phyloP scores from a whole-genome alignment of 2,888 invertebrate genomes.

The Poecilus cupreus region DNA sequence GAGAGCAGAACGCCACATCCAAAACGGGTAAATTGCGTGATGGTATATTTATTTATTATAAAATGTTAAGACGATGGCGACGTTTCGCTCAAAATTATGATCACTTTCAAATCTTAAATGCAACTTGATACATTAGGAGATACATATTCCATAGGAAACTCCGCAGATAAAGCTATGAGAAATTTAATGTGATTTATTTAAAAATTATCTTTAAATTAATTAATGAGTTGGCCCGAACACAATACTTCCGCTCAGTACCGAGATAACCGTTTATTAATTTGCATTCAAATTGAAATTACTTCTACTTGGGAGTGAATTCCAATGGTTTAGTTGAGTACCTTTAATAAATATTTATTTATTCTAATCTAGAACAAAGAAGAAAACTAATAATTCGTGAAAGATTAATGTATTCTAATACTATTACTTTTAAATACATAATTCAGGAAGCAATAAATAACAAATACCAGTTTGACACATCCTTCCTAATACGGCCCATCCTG shows the following conservation, averaged over 20 bases:
- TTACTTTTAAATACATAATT: constrained; percentile 44
- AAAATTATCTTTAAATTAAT: constrained; percentile 15
- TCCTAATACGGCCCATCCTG: constrained; percentile 42
- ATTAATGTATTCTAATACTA: constrained; percentile 47
- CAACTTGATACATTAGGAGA: too few relatives aligned
- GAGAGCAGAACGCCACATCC: too few relatives aligned
- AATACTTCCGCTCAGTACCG: not conserved
- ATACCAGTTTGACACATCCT: constrained; percentile 51
- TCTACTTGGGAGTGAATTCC: not conserved
- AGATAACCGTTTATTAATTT: constrained; percentile 24
- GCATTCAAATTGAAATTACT: constrained; percentile 32
- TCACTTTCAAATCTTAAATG: too few relatives aligned
- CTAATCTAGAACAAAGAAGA: constrained; percentile 21
- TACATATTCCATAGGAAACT: not conserved
- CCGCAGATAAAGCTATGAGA: too few relatives aligned
- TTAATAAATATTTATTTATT: constrained; percentile 38
- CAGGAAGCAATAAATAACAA: constrained; percentile 53
- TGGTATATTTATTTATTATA: too few relatives aligned
- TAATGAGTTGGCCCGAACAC: not conserved
- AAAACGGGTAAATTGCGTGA: too few relatives aligned
- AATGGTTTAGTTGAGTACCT: not conserved
- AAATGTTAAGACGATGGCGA: too few relatives aligned
- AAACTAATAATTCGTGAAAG: constrained; percentile 35
- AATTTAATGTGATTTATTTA: not conserved
- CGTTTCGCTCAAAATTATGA: too few relatives aligned